Conservation (phyloP, 2,797 vertebrate genomes). For the Falco rusticolus region DNA sequence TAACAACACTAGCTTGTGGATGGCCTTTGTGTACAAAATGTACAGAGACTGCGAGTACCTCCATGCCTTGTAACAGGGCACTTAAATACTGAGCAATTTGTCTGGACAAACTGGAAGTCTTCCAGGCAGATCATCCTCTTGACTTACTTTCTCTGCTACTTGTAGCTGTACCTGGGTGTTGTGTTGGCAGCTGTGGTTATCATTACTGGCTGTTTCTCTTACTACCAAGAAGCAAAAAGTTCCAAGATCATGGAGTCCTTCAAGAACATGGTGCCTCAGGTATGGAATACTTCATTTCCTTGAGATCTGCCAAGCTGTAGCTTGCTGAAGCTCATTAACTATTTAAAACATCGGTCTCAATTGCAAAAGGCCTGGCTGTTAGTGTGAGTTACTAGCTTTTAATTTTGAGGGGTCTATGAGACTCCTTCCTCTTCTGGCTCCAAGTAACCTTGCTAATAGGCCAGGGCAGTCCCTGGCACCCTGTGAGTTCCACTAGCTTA, state of each 20-base stretch:
- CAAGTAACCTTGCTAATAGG: not conserved
- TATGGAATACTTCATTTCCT: slow-evolving; percentile 49
- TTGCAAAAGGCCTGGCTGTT: not conserved
- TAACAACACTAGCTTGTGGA: not conserved
- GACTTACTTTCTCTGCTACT: slow-evolving; percentile 21
- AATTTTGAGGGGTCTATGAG: not conserved
- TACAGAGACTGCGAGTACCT: slow-evolving; percentile 20
- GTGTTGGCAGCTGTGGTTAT: slow-evolving; percentile 95
- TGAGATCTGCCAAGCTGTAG: not conserved
- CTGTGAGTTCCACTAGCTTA: not conserved
- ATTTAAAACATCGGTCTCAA: not conserved
- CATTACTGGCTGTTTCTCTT: slow-evolving; percentile 97
- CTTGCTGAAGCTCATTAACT: not conserved
- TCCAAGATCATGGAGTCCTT: slow-evolving; percentile 99
- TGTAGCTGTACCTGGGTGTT: slow-evolving; percentile 90
- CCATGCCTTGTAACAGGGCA: not conserved
- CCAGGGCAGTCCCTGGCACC: not conserved
- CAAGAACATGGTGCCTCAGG: slow-evolving; percentile 97
- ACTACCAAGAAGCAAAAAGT: slow-evolving; percentile 98
- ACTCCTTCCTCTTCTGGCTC: not conserved
- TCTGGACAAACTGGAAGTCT: not conserved
- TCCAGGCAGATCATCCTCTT: slow-evolving; percentile 8
- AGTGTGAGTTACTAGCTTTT: not conserved
- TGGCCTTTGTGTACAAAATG: not conserved
- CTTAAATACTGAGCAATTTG: not conserved